Evolutionary conservation across 2,888 invertebrate genomes (phyloP).

Genomic region (Taphrorychus bicolor): DNA sequence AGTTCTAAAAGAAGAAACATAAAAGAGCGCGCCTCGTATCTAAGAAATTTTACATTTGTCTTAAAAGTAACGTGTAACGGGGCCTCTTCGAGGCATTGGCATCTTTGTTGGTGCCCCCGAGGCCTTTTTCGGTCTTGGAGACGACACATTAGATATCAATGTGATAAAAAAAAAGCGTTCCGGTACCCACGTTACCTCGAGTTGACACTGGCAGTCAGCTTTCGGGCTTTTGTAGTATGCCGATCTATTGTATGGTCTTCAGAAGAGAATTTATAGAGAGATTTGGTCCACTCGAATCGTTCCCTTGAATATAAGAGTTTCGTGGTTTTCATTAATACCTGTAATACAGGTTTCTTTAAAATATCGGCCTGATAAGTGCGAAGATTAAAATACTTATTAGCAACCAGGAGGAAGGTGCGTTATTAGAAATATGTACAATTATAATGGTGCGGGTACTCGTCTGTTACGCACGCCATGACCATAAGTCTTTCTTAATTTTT

Average conservation of each 20-base stretch:
- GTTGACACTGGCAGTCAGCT: conserved; percentile 33
- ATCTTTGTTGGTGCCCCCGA: conserved; percentile 12
- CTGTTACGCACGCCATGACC: conserved; percentile 6
- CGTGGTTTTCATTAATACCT: neutral
- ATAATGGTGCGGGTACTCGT: neutral
- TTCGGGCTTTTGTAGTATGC: conserved; percentile 29
- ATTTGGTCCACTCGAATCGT: conserved; percentile 11
- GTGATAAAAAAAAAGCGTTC: conserved; percentile 31
- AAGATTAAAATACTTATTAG: neutral
- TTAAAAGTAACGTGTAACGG: neutral
- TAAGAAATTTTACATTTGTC: neutral
- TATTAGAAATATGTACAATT: neutral
- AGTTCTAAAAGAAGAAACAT: neutral
- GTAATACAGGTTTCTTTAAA: neutral
- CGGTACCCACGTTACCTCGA: conserved; percentile 31
- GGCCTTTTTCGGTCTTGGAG: conserved; percentile 13
- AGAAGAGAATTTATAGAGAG: conserved; percentile 21
- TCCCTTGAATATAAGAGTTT: neutral
- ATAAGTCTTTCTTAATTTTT: neutral
- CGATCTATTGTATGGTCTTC: conserved; percentile 27
- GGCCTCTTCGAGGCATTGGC: conserved; percentile 18
- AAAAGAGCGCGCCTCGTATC: neutral
- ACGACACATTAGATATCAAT: conserved; percentile 38
- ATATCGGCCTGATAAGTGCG: neutral
- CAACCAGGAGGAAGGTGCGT: conserved; percentile 1